phyloP scores from a whole-genome alignment of 2,888 invertebrate species.

The Himalopsyche tibetana region DNA sequence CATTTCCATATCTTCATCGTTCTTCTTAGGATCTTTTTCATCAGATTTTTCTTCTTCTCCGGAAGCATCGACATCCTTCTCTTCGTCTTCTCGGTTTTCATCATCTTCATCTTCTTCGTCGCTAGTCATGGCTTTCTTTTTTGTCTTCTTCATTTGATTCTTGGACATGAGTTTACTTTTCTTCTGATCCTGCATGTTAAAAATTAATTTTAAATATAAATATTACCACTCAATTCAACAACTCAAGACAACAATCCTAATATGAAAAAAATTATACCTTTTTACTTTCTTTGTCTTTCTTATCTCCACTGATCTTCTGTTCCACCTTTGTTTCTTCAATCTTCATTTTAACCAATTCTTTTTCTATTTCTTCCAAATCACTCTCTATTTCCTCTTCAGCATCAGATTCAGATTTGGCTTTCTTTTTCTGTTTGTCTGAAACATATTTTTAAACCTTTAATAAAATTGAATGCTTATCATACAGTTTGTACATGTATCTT shows the following conservation, averaged over 20 bases:
- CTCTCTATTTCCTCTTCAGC: conserved; percentile 69
- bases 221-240: not conserved
- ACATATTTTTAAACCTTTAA: conserved; percentile 14
- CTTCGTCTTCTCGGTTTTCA: conserved; percentile 57
- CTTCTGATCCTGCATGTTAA: conserved; percentile 57
- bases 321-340: conserved; percentile 70
- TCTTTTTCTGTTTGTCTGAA: conserved; percentile 70
- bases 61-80: conserved; percentile 70
- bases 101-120: conserved; percentile 61
- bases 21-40: conserved; percentile 61
- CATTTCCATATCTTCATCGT: conserved; percentile 68
- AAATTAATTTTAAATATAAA: not conserved
- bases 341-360: conserved; percentile 74
- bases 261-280: conserved; percentile 9
- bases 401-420: conserved; percentile 67
- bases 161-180: conserved; percentile 63
- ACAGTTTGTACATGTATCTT: too few species aligned
- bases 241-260: not conserved
- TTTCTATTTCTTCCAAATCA: conserved; percentile 71
- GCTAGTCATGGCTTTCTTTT: conserved; percentile 56
- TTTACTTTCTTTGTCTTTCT: conserved; percentile 58
- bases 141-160: conserved; percentile 63
- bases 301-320: conserved; percentile 52
- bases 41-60: conserved; percentile 58
- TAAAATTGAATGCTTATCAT: too few species aligned